Base-by-base conservation (phyloP, 2,888 invertebrate genomes). In the Lithophane semibrunnea region DNA sequence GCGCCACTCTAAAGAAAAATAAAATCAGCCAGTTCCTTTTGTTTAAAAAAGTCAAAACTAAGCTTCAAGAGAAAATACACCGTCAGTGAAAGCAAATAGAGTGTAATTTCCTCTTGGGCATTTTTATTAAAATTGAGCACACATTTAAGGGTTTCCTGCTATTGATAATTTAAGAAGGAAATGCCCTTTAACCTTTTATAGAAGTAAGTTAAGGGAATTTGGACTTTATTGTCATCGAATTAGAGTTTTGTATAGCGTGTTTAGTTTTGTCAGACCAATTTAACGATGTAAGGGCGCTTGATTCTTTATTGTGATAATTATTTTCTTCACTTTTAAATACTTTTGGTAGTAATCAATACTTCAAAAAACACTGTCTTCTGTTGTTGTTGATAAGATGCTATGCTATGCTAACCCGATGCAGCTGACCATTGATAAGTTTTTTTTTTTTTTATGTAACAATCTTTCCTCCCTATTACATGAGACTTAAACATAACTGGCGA, bases 121-220 rank as follows among this genome's bases (percentile, higher is more conserved):
- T 47, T n/a, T 21, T 69, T 52, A 64, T 80, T 79, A 52, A 86
- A 89, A 87, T 89, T 88, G 82, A 86, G 86, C 80, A 86, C 84
- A 74, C 85, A 82, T 85, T 85, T 81, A 81, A 84, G 82, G 83
- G 88, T 87, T 90, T 92, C 91, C 92, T 90, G 89, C 87, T 90
- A 89, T 91, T 89, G 88, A 89, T 90, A 86, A 88, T 89, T 88
- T 82, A 90, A 91, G 88, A 81, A 90, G 92, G 92, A 91, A 92
- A 76, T 85, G 73, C 66, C 79, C 70, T 85, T 64, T 82, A 75
- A 71, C 75, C 75, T 75, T 73, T 63, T 67, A 54, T 58, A 21
- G 13, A 61, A 29, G 47, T 49, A 29, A 60, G 29, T 58, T 29
- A 65, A 66, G 29, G 21, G 24, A 63, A 47, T 83, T 73, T 73